A percentile compares a stretch with the other conserved stretches of the same genome.
phyloP scores from a whole-genome alignment of 2,888 invertebrate species.

The Luperina testacea region DNA sequence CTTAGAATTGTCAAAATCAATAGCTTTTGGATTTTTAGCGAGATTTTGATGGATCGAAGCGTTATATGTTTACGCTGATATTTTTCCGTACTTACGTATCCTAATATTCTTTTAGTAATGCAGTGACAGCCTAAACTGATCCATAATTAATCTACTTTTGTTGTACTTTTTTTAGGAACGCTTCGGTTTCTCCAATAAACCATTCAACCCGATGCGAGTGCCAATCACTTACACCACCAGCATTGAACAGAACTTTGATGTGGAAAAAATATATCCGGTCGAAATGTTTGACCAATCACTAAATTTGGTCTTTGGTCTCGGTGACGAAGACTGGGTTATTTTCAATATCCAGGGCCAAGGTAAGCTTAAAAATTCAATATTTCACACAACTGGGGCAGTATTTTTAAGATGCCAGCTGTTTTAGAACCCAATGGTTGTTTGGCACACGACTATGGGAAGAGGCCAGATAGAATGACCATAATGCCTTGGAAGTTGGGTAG shows the following conservation, averaged over 20 bases:
- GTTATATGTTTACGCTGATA: no score
- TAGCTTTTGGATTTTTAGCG: background rate
- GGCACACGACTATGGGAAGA: no score
- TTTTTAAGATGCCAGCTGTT: no score
- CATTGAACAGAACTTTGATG: conserved; percentile 75
- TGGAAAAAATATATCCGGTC: conserved; percentile 72
- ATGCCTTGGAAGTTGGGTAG: no score
- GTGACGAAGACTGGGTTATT: conserved; percentile 81
- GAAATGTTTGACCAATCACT: conserved; percentile 66
- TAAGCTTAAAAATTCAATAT: conserved; percentile 53
- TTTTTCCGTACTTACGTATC: background rate
- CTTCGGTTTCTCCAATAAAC: conserved; percentile 48
- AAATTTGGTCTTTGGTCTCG: conserved; percentile 69
- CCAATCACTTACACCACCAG: conserved; percentile 89
- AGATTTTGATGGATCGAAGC: background rate
- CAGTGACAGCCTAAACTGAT: background rate
- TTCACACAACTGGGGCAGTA: background rate
- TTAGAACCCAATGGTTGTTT: no score
- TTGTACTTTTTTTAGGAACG: conserved; percentile 47
- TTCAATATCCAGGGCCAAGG: conserved; percentile 87
- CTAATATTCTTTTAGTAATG: background rate
- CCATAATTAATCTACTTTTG: background rate
- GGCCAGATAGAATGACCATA: no score
- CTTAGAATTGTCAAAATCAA: background rate
- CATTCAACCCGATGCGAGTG: conserved; percentile 69